Evolutionary conservation across 2,797 vertebrate genomes (phyloP).

Genomic region (Poecilia velifera): DNA sequence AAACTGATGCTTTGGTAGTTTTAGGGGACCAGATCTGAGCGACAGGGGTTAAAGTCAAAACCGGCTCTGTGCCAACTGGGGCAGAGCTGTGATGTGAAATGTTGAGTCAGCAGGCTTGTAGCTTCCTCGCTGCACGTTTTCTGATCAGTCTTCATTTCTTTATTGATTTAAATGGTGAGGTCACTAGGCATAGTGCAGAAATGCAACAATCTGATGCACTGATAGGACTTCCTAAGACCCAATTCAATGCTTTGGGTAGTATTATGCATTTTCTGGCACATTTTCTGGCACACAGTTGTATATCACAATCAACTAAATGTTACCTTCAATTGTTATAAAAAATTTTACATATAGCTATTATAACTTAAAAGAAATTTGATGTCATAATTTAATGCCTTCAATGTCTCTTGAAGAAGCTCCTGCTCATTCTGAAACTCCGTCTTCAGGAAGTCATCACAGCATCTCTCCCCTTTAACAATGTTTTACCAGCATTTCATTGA

Average conservation of each 20-base stretch:
- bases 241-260: not conserved
- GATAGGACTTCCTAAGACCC: not conserved
- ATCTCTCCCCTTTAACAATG: too few species aligned
- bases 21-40: constrained; percentile 1
- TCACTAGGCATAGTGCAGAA: not conserved
- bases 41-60: constrained; percentile 28
- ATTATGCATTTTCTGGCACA: too few species aligned
- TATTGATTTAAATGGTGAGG: constrained; percentile 3
- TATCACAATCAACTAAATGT: too few species aligned
- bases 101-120: constrained; percentile 4
- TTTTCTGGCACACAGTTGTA: too few species aligned
- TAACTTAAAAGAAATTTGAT: too few species aligned
- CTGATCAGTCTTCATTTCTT: not conserved
- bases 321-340: too few species aligned
- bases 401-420: too few species aligned
- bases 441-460: too few species aligned
- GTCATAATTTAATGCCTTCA: too few species aligned
- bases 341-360: too few species aligned
- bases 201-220: not conserved
- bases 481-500: too few species aligned
- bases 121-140: not conserved
- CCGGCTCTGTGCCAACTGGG: constrained; percentile 31
- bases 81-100: constrained; percentile 24
- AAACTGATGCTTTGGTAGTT: constrained; percentile 47
- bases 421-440: too few species aligned